Percentiles rank a stretch among this genome's conserved stretches.
These are phyloP conservation scores for Scolopax bukidnonensis DNA, from an alignment of 2,797 vertebrate genomes.

Conservation along the genomic window DNA sequence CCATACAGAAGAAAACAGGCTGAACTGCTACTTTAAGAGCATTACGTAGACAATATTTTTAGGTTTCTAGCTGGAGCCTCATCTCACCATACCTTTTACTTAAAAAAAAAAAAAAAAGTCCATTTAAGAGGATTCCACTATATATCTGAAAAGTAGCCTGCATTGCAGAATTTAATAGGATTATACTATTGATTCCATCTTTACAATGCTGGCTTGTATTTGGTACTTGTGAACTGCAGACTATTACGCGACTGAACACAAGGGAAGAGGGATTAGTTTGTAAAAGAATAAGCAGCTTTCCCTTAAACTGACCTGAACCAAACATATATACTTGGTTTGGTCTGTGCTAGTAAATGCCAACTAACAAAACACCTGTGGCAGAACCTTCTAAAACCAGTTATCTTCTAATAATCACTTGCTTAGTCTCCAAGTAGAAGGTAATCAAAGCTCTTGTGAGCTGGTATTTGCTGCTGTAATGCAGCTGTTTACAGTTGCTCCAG, in stretches of 20 bases:
- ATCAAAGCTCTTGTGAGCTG: background rate
- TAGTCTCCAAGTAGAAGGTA: background rate
- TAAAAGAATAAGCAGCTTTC: slow-evolving; percentile 72
- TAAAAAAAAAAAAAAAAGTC: slow-evolving; percentile 54
- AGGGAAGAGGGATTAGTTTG: slow-evolving; percentile 86
- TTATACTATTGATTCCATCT: slow-evolving; percentile 78
- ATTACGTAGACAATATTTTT: slow-evolving; percentile 7
- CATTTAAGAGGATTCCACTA: slow-evolving; percentile 74
- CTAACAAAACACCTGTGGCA: slow-evolving; percentile 11
- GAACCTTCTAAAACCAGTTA: background rate
- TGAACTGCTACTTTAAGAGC: background rate
- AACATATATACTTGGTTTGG: slow-evolving; percentile 51
- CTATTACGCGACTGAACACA: slow-evolving; percentile 80
- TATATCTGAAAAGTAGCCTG: slow-evolving; percentile 73
- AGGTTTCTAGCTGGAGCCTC: slow-evolving; percentile 33
- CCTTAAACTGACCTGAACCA: slow-evolving; percentile 50
- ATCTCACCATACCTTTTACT: slow-evolving; percentile 64
- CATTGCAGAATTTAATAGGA: slow-evolving; percentile 79
- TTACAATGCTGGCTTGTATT: slow-evolving; percentile 59
- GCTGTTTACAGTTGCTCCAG: background rate
- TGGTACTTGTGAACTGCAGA: slow-evolving; percentile 68
- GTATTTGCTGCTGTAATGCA: background rate
- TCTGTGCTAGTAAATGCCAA: slow-evolving; percentile 57
- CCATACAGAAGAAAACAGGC: background rate
- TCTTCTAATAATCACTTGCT: background rate